Base-by-base conservation (phyloP, 2,888 invertebrate genomes). In the Seira musarum region DNA sequence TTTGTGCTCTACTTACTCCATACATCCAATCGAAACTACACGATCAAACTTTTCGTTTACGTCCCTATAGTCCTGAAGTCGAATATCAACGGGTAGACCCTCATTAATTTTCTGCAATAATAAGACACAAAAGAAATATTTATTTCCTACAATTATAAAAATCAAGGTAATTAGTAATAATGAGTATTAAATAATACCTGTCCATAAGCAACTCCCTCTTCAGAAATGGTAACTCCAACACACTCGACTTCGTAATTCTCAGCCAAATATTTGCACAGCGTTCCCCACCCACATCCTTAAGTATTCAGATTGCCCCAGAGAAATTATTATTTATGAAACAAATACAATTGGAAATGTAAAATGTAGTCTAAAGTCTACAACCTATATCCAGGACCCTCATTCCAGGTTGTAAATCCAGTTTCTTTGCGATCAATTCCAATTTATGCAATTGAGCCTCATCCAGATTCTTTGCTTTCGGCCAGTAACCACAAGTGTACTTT, bases 401-500 rank as follows among this genome's bases (percentile, higher is more conserved):
- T 61, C 85, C 85, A 10, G 85, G 85, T 35, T 84, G 74, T 30
- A 85, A 71, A 85, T 85, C 67, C 84, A 46, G n/a, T n/a, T n/a
- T n/a, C n/a, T n/a, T n/a, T n/a, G n/a, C n/a, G n/a, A n/a, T n/a
- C n/a, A n/a, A n/a, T 2, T 84, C 82, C 84, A 85, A 82, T 61
- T 85, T 85, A 25, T 83, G 61, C 6, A 79, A 25, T 71, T 85
- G 85, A 17, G 85, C 85, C 81, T 84, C 76, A 2, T 82, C 65
- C 21, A 85, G 76, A 60, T 79, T 83, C 6, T 77, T 81, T 2
- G 85, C 85, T 17, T 76, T 74, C 49, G 66, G 75, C 85, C 85
- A 85, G 65, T 85, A 85, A 13, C 82, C 85, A 25, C 84, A 84
- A 21, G 81, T 81, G 76, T 85, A 84, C 64, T 82, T 83, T n/a